Evolutionary conservation across 2,888 invertebrate species (phyloP).

Genomic region (Mechanitis mazaeus): DNA sequence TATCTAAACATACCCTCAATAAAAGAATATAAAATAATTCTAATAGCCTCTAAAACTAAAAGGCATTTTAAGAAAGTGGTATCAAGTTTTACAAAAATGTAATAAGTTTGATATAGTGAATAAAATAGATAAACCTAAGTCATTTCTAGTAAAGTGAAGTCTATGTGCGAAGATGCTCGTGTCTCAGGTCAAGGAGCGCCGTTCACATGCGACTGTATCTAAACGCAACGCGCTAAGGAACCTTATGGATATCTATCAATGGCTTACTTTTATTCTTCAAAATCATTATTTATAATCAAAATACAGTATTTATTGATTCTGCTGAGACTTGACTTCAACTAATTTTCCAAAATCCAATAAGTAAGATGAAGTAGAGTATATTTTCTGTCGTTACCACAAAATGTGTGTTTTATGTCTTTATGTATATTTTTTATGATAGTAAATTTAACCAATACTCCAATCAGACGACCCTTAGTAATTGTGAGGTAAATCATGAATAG

Average conservation of each 20-base stretch:
- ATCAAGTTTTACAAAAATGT: too few species aligned
- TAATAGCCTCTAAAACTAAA: too few species aligned
- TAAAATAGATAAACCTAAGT: background rate
- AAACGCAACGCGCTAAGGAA: slow-evolving; percentile 33
- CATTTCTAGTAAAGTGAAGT: slow-evolving; percentile 36
- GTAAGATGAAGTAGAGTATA: too few species aligned
- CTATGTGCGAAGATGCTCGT: slow-evolving; percentile 47
- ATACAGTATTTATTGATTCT: background rate
- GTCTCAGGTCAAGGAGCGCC: slow-evolving; percentile 61
- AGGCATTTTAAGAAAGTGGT: too few species aligned
- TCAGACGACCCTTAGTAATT: slow-evolving; percentile 16
- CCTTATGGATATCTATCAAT: slow-evolving; percentile 5
- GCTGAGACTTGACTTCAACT: slow-evolving; percentile 20
- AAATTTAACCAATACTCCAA: background rate
- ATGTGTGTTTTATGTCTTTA: too few species aligned
- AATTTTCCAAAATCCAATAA: background rate
- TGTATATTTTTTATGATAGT: too few species aligned
- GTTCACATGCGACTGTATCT: slow-evolving; percentile 40
- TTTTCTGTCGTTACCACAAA: too few species aligned
- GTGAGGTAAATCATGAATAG: slow-evolving; percentile 22
- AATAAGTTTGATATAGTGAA: too few species aligned
- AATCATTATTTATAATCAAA: background rate
- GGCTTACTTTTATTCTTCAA: slow-evolving; percentile 1
- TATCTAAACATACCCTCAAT: too few species aligned
- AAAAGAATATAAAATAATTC: too few species aligned